Conservation (phyloP, 1,140 invertebrate genomes). For the Venustaconcha ellipsiformis region DNA sequence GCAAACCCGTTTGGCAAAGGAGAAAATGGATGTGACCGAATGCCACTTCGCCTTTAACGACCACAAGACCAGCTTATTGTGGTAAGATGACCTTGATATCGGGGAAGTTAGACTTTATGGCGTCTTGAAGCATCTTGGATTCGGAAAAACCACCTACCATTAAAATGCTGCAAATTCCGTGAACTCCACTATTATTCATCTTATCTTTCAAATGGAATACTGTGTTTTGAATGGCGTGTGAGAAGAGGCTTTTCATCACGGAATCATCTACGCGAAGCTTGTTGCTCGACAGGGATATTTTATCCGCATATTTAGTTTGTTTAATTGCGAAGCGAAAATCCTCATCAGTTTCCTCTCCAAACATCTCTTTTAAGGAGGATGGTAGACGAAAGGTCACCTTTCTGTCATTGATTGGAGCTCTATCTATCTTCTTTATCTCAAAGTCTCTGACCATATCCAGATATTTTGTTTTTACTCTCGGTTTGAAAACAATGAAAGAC, state of each 20-base stretch:
- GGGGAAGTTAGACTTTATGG: constrained; percentile 14
- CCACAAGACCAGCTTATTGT: constrained; percentile 12
- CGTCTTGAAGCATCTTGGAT: constrained; percentile 20
- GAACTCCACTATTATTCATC: constrained; percentile 3
- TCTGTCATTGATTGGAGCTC: not conserved
- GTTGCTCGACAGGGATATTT: constrained; percentile 1
- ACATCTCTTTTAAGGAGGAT: constrained; percentile 4
- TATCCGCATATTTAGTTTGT: constrained; percentile 1
- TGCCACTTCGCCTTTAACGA: constrained; percentile 24
- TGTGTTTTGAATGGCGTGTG: constrained; percentile 10
- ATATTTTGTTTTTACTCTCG: constrained; percentile 7
- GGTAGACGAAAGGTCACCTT: constrained; percentile 19
- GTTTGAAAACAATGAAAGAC: constrained; percentile 18
- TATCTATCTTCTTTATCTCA: constrained; percentile 21
- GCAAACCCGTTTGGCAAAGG: no score
- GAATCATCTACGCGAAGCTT: constrained; percentile 11
- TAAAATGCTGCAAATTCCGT: constrained; percentile 5
- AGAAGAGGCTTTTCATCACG: constrained; percentile 13
- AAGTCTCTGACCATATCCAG: constrained; percentile 19
- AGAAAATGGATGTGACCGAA: constrained; percentile 4
- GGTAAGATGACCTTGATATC: constrained; percentile 14
- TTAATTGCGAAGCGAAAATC: not conserved
- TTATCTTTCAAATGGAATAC: constrained; percentile 14
- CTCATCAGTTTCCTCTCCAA: not conserved
- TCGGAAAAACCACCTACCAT: constrained; percentile 34